Conservation (phyloP, 2,113 vertebrate species). For the Bufo gargarizans region DNA sequence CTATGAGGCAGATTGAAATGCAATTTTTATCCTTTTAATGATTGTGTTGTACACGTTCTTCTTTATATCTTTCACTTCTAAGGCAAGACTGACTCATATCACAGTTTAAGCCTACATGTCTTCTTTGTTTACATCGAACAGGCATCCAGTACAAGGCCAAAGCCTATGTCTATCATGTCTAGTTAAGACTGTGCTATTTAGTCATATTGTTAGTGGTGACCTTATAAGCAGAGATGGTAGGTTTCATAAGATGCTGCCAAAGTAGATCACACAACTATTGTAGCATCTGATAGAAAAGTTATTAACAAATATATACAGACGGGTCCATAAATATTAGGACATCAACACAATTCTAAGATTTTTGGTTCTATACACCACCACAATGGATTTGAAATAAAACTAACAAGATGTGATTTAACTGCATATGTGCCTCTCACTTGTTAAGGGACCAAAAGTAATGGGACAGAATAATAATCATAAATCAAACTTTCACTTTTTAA, state of each 20-base stretch:
- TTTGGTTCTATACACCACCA: no score
- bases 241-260: not conserved
- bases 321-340: no score
- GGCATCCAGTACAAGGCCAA: not conserved
- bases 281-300: not conserved
- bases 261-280: not conserved
- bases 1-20: not conserved
- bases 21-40: conserved; percentile 19
- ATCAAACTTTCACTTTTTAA: no score
- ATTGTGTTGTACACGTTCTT: not conserved
- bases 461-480: no score
- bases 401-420: no score
- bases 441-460: no score
- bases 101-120: conserved; percentile 14
- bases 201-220: conserved; percentile 33
- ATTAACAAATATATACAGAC: no score
- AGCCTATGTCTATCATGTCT: not conserved
- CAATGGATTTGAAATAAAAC: no score
- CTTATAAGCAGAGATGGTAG: conserved; percentile 17
- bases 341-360: no score
- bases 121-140: not conserved
- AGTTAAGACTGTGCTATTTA: not conserved
- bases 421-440: no score
- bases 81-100: conserved; percentile 35
- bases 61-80: not conserved